These are phyloP conservation scores for Troides aeacus DNA, from an alignment of 2,888 invertebrate species.

Conservation along the genomic window DNA sequence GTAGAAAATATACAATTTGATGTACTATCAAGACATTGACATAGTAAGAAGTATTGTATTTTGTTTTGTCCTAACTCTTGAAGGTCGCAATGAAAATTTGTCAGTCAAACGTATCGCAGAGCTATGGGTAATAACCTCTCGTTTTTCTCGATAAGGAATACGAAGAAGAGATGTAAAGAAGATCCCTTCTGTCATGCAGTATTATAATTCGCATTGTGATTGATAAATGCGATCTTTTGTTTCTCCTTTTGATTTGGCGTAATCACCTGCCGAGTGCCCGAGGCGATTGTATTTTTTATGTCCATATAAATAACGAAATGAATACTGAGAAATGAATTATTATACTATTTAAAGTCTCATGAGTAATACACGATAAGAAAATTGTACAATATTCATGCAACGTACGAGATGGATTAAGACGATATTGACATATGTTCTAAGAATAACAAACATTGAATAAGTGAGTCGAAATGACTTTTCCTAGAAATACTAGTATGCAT, in stretches of 20 bases:
- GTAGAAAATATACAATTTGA: not conserved
- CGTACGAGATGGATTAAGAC: constrained; percentile 20
- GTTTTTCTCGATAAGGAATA: not conserved
- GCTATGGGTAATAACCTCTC: not conserved
- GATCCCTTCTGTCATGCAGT: not conserved
- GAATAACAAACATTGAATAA: constrained; percentile 20
- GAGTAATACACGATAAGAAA: constrained; percentile 10
- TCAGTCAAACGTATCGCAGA: not conserved
- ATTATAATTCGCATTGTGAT: constrained; percentile 15
- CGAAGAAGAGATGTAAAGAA: not conserved
- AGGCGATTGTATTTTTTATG: constrained; percentile 24
- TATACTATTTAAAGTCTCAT: constrained; percentile 18
- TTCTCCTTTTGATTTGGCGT: constrained; percentile 21
- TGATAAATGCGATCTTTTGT: constrained; percentile 26
- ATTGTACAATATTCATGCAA: constrained; percentile 19
- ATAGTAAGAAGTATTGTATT: not conserved
- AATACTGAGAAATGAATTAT: constrained; percentile 29
- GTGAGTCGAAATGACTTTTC: constrained; percentile 5
- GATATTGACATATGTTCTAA: constrained; percentile 21
- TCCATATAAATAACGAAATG: constrained; percentile 27
- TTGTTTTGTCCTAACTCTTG: not conserved
- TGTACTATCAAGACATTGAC: not conserved
- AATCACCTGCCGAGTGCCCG: constrained; percentile 17
- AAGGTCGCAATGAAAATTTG: not conserved
- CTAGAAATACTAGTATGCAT: not conserved